Evolutionary conservation across 1,140 invertebrate species (phyloP).

Genomic region (Hesperophylax magnus): DNA sequence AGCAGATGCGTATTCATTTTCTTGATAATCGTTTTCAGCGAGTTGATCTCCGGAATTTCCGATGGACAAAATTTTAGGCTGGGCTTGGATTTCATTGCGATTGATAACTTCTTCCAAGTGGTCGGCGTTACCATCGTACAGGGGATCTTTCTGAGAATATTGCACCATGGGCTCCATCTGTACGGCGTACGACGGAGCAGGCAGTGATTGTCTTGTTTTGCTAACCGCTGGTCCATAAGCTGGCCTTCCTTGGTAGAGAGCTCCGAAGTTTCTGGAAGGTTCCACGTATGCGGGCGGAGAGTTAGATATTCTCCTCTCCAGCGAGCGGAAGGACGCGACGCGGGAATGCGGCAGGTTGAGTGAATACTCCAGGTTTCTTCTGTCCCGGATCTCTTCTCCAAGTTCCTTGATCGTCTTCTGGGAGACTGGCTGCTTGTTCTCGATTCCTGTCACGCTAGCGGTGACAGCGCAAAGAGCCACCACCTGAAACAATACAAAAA

Average conservation of each 20-base stretch:
- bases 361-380: slow-evolving; percentile 72
- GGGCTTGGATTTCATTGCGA: slow-evolving; percentile 69
- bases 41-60: slow-evolving; percentile 68
- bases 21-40: slow-evolving; percentile 65
- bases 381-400: slow-evolving; percentile 69
- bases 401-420: slow-evolving; percentile 66
- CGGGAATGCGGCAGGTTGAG: slow-evolving; percentile 70
- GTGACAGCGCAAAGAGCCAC: slow-evolving; percentile 69
- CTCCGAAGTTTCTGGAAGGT: slow-evolving; percentile 52
- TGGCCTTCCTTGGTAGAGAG: slow-evolving; percentile 59
- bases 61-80: slow-evolving; percentile 70
- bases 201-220: slow-evolving; percentile 67
- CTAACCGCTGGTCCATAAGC: slow-evolving; percentile 63
- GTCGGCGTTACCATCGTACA: slow-evolving; percentile 74
- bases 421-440: slow-evolving; percentile 67
- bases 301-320: slow-evolving; percentile 64
- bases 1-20: slow-evolving; percentile 65
- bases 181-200: slow-evolving; percentile 80
- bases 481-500: slow-evolving; percentile 65
- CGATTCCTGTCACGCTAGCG: slow-evolving; percentile 64
- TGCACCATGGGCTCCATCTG: slow-evolving; percentile 85
- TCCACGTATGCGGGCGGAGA: slow-evolving; percentile 56
- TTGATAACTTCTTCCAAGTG: slow-evolving; percentile 66
- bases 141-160: slow-evolving; percentile 83
- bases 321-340: slow-evolving; percentile 66